Evolutionary conservation across 2,113 vertebrate genomes (phyloP).

Genomic region (Oceanites oceanicus): DNA sequence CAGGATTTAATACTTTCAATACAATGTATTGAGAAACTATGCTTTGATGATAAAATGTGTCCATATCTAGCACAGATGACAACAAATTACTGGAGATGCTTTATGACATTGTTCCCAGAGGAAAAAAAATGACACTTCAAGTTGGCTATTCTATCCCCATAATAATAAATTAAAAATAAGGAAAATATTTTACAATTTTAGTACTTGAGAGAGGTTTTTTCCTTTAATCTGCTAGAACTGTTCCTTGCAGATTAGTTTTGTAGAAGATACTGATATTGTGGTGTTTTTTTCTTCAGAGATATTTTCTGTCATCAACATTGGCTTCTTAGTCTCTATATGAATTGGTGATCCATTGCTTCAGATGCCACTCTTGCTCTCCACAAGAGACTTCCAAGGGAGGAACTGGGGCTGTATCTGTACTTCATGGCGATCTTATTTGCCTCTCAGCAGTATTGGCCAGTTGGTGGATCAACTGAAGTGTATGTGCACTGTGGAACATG

Average conservation of each 20-base stretch:
- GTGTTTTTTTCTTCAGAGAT: neutral
- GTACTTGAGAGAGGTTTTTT: neutral
- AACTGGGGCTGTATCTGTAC: neutral
- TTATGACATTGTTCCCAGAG: neutral
- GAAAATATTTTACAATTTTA: neutral
- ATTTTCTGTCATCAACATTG: neutral
- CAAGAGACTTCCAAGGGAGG: neutral
- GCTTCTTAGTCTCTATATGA: neutral
- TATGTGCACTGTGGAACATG: neutral
- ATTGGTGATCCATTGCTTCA: neutral
- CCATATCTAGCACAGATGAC: neutral
- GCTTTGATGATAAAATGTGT: neutral
- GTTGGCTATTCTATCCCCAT: neutral
- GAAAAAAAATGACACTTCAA: neutral
- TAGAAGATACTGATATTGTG: neutral
- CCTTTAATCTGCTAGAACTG: neutral
- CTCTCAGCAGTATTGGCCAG: neutral
- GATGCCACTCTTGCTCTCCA: neutral
- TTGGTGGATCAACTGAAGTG: neutral
- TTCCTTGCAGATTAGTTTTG: neutral
- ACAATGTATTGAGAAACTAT: neutral
- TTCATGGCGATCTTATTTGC: neutral
- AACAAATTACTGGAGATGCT: neutral
- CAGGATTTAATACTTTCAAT: neutral
- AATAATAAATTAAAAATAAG: neutral